phyloP scores from a whole-genome alignment of 2,797 vertebrate genomes.

The Ptychobarbus kaznakovi region DNA sequence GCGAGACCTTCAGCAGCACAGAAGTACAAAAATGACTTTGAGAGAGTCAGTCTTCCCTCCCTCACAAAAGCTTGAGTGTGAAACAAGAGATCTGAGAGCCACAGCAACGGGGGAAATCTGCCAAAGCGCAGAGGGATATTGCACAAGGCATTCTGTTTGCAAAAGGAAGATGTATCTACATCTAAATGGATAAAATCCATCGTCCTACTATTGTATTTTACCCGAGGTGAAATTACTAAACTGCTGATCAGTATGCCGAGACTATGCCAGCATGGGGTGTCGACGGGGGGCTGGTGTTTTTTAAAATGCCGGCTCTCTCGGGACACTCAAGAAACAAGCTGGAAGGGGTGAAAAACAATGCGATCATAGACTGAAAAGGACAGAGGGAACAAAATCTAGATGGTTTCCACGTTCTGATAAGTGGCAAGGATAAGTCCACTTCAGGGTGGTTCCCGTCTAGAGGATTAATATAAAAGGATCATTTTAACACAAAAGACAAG shows the following conservation, averaged over 20 bases:
- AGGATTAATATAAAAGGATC: constrained; percentile 71
- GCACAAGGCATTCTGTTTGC: constrained; percentile 12
- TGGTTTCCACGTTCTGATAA: constrained; percentile 58
- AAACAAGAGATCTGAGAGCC: constrained; percentile 48
- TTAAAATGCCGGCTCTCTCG: constrained; percentile 13
- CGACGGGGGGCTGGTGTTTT: not conserved
- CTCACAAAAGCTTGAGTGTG: constrained; percentile 62
- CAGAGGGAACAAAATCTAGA: constrained; percentile 36
- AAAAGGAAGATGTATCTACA: constrained; percentile 31
- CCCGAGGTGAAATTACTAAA: constrained; percentile 43
- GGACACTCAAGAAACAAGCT: constrained; percentile 40
- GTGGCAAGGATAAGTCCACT: constrained; percentile 64
- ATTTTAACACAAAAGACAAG: constrained; percentile 61
- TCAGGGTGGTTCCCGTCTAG: constrained; percentile 60
- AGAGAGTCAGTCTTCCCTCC: constrained; percentile 36
- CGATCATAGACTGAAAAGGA: not conserved
- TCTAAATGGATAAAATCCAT: constrained; percentile 41
- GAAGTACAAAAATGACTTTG: constrained; percentile 54
- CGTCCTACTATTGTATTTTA: constrained; percentile 33
- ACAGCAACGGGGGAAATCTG: constrained; percentile 33
- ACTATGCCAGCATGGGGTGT: not conserved
- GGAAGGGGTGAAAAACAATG: constrained; percentile 10
- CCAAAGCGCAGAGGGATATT: constrained; percentile 15
- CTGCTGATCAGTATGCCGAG: constrained; percentile 24
- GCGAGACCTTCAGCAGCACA: constrained; percentile 46